phyloP scores from a whole-genome alignment of 2,113 vertebrate species.

The Chiloscyllium plagiosum region DNA sequence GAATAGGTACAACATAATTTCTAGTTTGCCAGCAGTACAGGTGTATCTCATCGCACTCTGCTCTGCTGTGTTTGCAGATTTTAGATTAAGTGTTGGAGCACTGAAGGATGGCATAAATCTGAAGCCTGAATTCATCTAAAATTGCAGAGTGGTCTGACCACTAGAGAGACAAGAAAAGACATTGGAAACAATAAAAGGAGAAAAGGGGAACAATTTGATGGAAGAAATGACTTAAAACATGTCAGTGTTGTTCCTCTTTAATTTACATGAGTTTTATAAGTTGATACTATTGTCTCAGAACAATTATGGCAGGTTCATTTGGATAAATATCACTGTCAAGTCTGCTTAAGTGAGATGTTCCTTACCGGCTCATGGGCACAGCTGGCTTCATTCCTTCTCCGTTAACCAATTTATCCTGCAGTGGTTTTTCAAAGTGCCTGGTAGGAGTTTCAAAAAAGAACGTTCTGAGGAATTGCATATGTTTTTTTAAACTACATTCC shows the following conservation, averaged over 20 bases:
- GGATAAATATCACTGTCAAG: neutral
- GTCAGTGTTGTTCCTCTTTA: neutral
- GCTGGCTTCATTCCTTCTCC: slow-evolving; percentile 18
- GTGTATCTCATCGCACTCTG: neutral
- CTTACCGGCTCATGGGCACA: slow-evolving; percentile 7
- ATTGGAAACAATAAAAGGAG: slow-evolving; percentile 13
- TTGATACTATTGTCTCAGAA: neutral
- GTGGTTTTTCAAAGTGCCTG: neutral
- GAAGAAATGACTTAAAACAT: neutral
- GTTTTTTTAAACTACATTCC: neutral
- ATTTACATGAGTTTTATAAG: neutral
- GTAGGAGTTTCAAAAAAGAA: neutral
- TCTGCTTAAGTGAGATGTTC: neutral
- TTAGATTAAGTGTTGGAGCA: slow-evolving; percentile 16
- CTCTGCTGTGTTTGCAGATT: neutral
- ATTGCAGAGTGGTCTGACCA: neutral
- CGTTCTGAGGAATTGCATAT: neutral
- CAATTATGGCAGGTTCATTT: neutral
- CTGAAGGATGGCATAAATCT: neutral
- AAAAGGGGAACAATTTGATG: neutral
- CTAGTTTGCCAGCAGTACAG: neutral
- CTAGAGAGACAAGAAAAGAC: neutral
- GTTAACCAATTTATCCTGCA: neutral
- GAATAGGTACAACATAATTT: neutral
- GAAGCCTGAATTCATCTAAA: slow-evolving; percentile 15